Conservation (phyloP, 2,113 vertebrate species). For the Rutilus rutilus region DNA sequence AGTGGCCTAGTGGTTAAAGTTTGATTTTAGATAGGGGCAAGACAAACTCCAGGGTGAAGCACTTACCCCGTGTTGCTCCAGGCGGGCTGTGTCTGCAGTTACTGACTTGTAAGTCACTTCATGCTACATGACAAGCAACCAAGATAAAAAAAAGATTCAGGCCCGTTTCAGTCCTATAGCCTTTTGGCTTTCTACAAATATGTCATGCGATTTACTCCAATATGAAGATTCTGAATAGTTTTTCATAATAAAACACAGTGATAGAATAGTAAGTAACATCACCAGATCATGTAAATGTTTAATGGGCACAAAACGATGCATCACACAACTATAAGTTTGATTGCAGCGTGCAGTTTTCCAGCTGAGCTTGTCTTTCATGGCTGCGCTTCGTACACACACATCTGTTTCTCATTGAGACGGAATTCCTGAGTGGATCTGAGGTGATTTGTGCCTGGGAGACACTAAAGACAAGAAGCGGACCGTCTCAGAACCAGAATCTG, state of each 20-base stretch:
- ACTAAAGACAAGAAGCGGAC: slow-evolving; percentile 42
- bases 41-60: slow-evolving; percentile 1
- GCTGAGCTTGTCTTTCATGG: slow-evolving; percentile 12
- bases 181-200: neutral
- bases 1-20: slow-evolving; percentile 22
- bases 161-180: neutral
- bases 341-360: neutral
- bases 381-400: slow-evolving; percentile 32
- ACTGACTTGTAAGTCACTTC: neutral
- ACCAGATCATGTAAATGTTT: neutral
- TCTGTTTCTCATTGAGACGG: slow-evolving; percentile 51
- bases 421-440: slow-evolving; percentile 41
- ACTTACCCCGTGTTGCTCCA: neutral
- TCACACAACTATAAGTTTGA: neutral
- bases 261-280: neutral
- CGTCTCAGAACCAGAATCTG: slow-evolving; percentile 34
- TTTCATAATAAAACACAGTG: neutral
- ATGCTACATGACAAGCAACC: neutral
- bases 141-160: neutral
- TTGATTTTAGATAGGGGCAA: neutral
- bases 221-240: neutral
- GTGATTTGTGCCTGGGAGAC: slow-evolving; percentile 36
- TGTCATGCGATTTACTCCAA: neutral
- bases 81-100: neutral
- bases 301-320: neutral